Percentiles rank a stretch among this genome's conserved stretches.
phyloP scores from a whole-genome alignment of 2,797 vertebrate species.

The Enteromius treurensis region DNA sequence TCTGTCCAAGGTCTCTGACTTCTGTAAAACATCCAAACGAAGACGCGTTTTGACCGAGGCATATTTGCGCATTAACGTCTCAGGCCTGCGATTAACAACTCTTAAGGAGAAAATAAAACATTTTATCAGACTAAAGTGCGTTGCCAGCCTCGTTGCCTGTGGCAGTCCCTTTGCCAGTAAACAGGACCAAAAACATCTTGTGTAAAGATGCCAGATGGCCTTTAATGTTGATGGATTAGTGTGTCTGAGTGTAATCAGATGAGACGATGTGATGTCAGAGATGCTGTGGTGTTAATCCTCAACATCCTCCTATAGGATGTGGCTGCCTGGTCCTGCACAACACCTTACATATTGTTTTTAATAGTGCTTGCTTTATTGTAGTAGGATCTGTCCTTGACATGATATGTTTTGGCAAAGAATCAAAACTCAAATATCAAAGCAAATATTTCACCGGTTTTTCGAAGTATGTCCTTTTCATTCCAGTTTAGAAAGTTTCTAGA shows the following conservation, averaged over 20 bases:
- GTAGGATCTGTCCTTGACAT: background rate
- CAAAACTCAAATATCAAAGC: background rate
- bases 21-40: slow-evolving; percentile 7
- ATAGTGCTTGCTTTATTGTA: background rate
- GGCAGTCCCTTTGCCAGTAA: slow-evolving; percentile 18
- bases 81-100: slow-evolving; percentile 17
- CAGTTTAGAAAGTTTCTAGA: background rate
- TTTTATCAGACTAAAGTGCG: slow-evolving; percentile 27
- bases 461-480: background rate
- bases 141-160: slow-evolving; percentile 40
- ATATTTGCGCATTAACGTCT: slow-evolving; percentile 24
- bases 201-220: slow-evolving; percentile 50
- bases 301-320: background rate
- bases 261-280: slow-evolving; percentile 25
- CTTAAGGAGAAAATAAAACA: slow-evolving; percentile 42
- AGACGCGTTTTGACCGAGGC: background rate
- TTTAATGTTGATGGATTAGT: slow-evolving; percentile 48
- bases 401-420: no score
- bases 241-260: slow-evolving; percentile 41
- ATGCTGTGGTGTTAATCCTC: slow-evolving; percentile 13
- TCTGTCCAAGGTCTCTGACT: slow-evolving; percentile 8
- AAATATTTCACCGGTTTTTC: no score
- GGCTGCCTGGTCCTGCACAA: background rate
- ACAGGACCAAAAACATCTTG: background rate
- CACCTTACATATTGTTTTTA: background rate